Conservation (phyloP, 2,888 invertebrate genomes). For the Eulithis prunata region DNA sequence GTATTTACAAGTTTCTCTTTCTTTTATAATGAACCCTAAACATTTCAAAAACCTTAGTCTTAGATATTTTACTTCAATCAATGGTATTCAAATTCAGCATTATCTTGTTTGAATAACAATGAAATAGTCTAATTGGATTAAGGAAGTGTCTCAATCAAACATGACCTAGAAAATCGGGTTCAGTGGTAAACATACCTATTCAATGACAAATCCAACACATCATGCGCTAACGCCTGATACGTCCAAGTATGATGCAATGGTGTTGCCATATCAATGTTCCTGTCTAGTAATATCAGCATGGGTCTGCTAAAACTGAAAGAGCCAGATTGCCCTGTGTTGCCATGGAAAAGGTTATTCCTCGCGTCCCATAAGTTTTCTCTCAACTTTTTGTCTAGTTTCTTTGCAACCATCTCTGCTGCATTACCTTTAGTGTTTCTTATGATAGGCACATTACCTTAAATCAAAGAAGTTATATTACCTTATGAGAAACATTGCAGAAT, state of each 20-base stretch:
- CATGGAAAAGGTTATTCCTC: constrained; percentile 96
- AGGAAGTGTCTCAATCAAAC: constrained; percentile 11
- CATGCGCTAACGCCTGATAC: constrained; percentile 98
- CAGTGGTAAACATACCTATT: constrained; percentile 85
- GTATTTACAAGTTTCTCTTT: too few species aligned
- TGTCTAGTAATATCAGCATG: constrained; percentile 94
- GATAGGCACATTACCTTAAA: constrained; percentile 91
- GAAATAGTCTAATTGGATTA: neutral
- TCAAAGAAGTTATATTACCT: neutral
- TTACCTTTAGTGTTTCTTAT: constrained; percentile 97
- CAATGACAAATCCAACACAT: constrained; percentile 95
- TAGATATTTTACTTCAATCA: too few species aligned
- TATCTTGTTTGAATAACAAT: too few species aligned
- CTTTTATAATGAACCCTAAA: too few species aligned
- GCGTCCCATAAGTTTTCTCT: constrained; percentile 98
- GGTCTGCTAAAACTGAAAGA: constrained; percentile 96
- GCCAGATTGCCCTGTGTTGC: constrained; percentile 91
- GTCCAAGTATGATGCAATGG: constrained; percentile 99
- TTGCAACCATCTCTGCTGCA: constrained; percentile 99
- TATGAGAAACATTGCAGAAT: neutral
- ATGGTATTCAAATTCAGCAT: too few species aligned
- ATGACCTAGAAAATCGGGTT: constrained; percentile 10
- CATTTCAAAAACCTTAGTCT: too few species aligned
- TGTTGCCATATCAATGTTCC: constrained; percentile 98
- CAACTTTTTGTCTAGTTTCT: constrained; percentile 98